Evolutionary conservation across 2,888 invertebrate species (phyloP).

Genomic region (Magallana nippona): DNA sequence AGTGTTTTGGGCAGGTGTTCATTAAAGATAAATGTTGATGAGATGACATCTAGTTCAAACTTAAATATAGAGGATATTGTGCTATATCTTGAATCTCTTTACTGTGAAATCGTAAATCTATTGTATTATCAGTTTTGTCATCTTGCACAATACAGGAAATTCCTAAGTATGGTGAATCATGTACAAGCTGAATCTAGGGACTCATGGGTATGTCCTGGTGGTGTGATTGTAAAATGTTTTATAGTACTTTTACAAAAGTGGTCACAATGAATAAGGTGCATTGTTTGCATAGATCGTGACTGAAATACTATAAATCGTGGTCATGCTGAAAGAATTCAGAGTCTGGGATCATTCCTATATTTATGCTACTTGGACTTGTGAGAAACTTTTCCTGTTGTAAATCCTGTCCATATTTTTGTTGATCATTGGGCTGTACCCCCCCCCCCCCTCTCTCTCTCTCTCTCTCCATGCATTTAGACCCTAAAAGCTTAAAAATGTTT

Average conservation of each 20-base stretch:
- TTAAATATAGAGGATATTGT: too few species aligned
- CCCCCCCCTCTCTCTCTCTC: too few species aligned
- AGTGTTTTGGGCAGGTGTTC: background rate
- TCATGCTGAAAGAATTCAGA: background rate
- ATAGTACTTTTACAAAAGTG: constrained; percentile 10
- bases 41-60: background rate
- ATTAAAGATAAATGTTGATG: background rate
- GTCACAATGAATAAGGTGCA: background rate
- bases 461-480: background rate
- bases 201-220: background rate
- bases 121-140: constrained; percentile 18
- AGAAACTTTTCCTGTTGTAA: background rate
- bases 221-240: constrained; percentile 11
- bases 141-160: constrained; percentile 13
- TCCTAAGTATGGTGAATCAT: constrained; percentile 9
- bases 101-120: constrained; percentile 7
- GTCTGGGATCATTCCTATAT: background rate
- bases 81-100: background rate
- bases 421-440: background rate
- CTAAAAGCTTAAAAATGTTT: background rate
- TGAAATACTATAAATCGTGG: constrained; percentile 3
- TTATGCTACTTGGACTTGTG: background rate
- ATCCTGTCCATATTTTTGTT: background rate
- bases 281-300: constrained; percentile 10
- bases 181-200: background rate